phyloP scores from a whole-genome alignment of 2,888 invertebrate genomes.

The Rotaria macrura region DNA sequence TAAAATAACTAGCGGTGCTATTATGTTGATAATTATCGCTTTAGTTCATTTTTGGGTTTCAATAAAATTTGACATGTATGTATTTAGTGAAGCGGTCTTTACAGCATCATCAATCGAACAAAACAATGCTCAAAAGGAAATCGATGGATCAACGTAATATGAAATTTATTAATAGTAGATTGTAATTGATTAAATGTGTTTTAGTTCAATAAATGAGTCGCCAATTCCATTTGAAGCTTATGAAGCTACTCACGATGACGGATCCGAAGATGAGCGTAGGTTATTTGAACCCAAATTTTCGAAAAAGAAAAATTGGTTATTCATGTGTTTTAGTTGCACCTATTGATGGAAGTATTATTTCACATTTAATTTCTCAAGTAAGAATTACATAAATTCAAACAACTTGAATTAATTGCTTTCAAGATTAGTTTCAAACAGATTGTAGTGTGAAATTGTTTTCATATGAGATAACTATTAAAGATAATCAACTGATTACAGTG shows the following conservation, averaged over 20 bases:
- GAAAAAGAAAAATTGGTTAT: neutral
- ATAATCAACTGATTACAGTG: too few species aligned
- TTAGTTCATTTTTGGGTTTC: too few species aligned
- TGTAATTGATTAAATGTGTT: neutral
- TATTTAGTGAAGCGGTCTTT: neutral
- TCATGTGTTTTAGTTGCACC: neutral
- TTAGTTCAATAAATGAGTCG: neutral
- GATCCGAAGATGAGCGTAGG: constrained; percentile 24
- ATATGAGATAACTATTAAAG: too few species aligned
- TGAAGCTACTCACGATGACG: neutral
- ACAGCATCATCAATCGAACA: neutral
- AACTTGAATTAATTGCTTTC: too few species aligned
- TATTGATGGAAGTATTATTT: constrained; percentile 59
- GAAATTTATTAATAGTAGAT: neutral
- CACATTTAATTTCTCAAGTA: constrained; percentile 79
- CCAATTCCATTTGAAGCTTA: neutral
- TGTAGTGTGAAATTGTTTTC: too few species aligned
- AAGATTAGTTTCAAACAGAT: too few species aligned
- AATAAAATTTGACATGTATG: neutral
- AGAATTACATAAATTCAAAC: neutral
- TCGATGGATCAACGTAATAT: neutral
- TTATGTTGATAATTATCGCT: too few species aligned
- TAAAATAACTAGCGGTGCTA: too few species aligned
- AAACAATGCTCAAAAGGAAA: neutral
- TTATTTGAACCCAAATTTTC: neutral